These are phyloP conservation scores for Aldabrachelys gigantea DNA, from an alignment of 2,113 vertebrate genomes.

Conservation along the genomic window DNA sequence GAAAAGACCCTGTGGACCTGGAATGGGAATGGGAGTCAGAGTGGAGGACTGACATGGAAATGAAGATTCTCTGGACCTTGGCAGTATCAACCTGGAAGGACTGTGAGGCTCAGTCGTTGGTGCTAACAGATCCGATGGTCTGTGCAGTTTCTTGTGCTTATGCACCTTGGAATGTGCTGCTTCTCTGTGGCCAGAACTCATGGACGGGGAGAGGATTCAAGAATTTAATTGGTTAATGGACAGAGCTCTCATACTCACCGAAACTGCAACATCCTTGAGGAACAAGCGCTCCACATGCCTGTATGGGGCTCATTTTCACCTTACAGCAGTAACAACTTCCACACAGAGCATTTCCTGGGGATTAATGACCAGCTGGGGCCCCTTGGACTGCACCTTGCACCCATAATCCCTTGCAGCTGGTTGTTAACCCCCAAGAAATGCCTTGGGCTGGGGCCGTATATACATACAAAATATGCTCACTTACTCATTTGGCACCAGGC, in stretches of 20 bases:
- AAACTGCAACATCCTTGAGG: not conserved
- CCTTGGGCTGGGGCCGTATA: not conserved
- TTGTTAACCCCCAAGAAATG: constrained; percentile 33
- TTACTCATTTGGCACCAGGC: not conserved
- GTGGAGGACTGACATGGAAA: not conserved
- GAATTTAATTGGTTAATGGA: not conserved
- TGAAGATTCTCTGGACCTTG: not conserved
- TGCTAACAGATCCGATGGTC: rapidly evolving
- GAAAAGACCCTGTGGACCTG: no score
- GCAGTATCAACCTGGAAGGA: not conserved
- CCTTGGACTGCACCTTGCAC: not conserved
- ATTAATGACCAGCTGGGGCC: not conserved
- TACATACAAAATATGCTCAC: not conserved
- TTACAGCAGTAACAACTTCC: not conserved
- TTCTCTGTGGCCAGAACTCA: not conserved
- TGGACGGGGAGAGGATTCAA: not conserved
- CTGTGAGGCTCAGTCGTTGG: not conserved
- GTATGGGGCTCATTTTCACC: not conserved
- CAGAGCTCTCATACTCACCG: not conserved
- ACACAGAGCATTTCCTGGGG: not conserved
- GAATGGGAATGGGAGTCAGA: not conserved
- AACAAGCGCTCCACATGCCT: rapidly evolving
- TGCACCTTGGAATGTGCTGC: not conserved
- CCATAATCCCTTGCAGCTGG: constrained; percentile 1
- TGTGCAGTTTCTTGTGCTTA: not conserved